Percentiles rank a stretch among this genome's conserved stretches.
Evolutionary conservation across 1,140 invertebrate genomes (phyloP).

Genomic region (Coptotermes formosanus): DNA sequence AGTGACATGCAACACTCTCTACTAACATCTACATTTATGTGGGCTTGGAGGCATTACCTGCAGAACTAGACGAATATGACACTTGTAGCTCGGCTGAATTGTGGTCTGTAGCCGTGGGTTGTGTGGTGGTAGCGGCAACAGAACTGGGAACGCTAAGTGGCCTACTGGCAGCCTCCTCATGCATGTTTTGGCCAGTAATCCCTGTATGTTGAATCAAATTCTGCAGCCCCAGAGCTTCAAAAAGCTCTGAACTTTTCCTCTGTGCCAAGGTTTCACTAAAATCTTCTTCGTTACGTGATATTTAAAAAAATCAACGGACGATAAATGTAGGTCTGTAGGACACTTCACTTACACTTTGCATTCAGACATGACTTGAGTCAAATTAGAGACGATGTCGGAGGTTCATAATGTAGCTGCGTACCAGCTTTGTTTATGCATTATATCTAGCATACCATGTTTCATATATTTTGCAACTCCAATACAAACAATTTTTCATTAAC

Average conservation of each 20-base stretch:
- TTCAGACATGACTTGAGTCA: conserved; percentile 49
- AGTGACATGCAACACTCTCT: background rate
- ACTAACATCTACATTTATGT: background rate
- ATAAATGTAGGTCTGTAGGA: conserved; percentile 65
- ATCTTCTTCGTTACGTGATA: conserved; percentile 34
- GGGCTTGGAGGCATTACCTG: conserved; percentile 33
- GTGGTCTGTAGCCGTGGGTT: conserved; percentile 36
- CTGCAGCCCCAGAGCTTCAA: conserved; percentile 44
- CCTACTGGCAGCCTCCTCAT: conserved; percentile 48
- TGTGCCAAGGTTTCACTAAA: conserved; percentile 45
- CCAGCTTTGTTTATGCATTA: background rate
- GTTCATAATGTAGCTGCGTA: background rate
- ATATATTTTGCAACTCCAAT: background rate
- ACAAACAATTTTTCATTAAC: background rate
- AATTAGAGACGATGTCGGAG: conserved; percentile 39
- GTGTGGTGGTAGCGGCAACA: conserved; percentile 49
- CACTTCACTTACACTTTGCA: conserved; percentile 67
- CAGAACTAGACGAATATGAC: conserved; percentile 36
- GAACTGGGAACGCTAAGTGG: conserved; percentile 48
- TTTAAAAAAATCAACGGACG: conserved; percentile 32
- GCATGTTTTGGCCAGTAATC: conserved; percentile 47
- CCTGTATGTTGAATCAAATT: conserved; percentile 45
- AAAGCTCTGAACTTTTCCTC: conserved; percentile 47
- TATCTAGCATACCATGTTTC: background rate
- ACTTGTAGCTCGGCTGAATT: conserved; percentile 36